Evolutionary conservation across 2,888 invertebrate species (phyloP), one percentile per base, ranked within the genome.

Genomic region (Ellobium chinense): DNA sequence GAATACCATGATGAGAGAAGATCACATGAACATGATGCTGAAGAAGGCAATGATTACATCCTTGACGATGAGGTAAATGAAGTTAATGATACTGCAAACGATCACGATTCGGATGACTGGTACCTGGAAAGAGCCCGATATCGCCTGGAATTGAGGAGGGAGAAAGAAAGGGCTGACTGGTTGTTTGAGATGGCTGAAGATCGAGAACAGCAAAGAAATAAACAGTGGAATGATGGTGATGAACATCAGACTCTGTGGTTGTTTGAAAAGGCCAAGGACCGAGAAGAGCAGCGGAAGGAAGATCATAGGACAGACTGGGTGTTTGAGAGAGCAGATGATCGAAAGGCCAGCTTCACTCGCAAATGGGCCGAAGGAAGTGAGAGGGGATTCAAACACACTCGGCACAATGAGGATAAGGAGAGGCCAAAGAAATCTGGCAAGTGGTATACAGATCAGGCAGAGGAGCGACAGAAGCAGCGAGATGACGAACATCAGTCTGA

Each of bases 241-340:
- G 56, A 72, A 31, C 39, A 56, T 69, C 36, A 39, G 24, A 65
- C 58, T 1, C 63, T 73, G 27, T 81, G 83, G 83, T 31, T 81
- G n/a, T 78, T 81, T 70, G 70, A 81, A 21, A 75, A 75, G n/a
- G 80, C 80, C 0, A 18, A 54, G n/a, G 66, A 80, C 24, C 66
- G 81, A 5, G 72, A 72, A 34, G 5, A 39, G 0, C 60, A 56
- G 21, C 80, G 78, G 31, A 58, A 76, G 12, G 36, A 74, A 12
- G 54, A 72, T 34, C 39, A 37, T n/a, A 65, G 58, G 46, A 69
- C 80, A 9, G 68, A 66, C 62, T 83, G 80, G 82, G 7, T 78
- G 31, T 83, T 78, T 66, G 70, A 83, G 56, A 65, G 80, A 34
- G 70, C 78, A 18, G 54, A 37, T n/a, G 5, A 39, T 12, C 39